phyloP scores from a whole-genome alignment of 1,140 invertebrate genomes.

The Sycophaga agraensis region DNA sequence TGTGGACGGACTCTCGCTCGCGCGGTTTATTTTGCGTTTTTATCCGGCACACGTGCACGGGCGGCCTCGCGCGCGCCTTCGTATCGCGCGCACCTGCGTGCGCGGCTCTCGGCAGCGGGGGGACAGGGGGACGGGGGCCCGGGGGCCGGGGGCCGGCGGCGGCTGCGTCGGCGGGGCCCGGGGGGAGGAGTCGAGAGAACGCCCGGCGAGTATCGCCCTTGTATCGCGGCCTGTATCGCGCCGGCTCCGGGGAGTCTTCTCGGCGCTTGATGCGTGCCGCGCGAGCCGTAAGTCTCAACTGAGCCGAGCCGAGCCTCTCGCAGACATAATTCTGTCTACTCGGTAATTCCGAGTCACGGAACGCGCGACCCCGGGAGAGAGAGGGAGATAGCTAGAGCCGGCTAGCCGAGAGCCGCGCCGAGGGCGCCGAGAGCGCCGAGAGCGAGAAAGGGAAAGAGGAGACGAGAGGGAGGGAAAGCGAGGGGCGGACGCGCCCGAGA shows the following conservation, averaged over 20 bases:
- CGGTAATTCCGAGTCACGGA: conserved; percentile 52
- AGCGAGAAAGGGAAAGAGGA: conserved; percentile 36
- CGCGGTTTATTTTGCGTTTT: conserved; percentile 24
- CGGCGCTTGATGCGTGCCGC: conserved; percentile 46
- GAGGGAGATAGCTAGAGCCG: conserved; percentile 2
- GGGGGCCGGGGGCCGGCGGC: too few relatives aligned
- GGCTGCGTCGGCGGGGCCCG: too few relatives aligned
- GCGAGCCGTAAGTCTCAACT: conserved; percentile 57
- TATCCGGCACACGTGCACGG: background rate
- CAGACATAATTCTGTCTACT: conserved; percentile 59
- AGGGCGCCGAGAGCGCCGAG: conserved; percentile 22
- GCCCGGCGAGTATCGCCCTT: background rate
- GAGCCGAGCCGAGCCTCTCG: conserved; percentile 51
- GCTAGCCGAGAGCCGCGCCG: conserved; percentile 32
- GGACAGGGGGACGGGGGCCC: too few relatives aligned
- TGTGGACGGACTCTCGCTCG: background rate
- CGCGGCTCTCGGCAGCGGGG: background rate
- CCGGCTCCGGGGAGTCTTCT: background rate
- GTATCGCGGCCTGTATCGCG: background rate
- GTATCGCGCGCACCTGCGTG: background rate
- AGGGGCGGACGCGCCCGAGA: too few relatives aligned
- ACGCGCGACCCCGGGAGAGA: conserved; percentile 34
- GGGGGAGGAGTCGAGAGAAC: too few relatives aligned
- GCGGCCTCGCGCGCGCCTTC: background rate
- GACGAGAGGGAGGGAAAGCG: conserved; percentile 14